Base-by-base conservation (phyloP, 2,797 vertebrate species). In the Acanthurus lineatus region DNA sequence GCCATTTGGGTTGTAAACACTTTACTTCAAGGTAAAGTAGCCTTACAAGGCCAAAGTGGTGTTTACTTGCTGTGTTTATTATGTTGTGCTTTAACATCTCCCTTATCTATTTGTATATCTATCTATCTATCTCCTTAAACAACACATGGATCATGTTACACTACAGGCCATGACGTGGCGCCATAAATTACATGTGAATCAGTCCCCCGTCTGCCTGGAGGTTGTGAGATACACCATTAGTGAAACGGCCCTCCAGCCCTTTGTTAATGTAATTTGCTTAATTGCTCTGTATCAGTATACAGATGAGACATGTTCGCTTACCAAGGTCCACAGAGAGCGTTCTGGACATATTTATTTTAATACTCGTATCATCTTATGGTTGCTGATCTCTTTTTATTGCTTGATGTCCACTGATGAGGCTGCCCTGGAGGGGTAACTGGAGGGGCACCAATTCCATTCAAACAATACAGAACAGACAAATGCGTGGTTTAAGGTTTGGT, bases 221-320 rank as follows among this genome's bases (percentile, higher is more conserved):
- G 92, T 94, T 84, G 77, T 68, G 87, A 84, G 91, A 90, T 88
- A 82, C 84, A 80, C 88, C 89, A 94, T 96, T 94, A 93, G 91
- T 77, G 63, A 84, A 89, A 91, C 73, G 78, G 90, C 90, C 93
- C 92, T 85, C 73, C 80, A 86, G 93, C 90, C 93, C 91, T 93
- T 94, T 93, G 91, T 94, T 95, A 92, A 87, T 94, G 91, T 88
- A 92, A 95, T 95, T 94, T 94, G 86, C 92, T 92, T 94, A 95
- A 95, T 95, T 94, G 93, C 93, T 90, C 83, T 61, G 62, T 91
- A 93, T 94, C 91, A 88, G 91, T 91, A 79, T 86, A 90, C 92
- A 83, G 82, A 93, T 86, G 90, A 94, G 93, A 92, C 88, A 73
- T 44, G 82, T 88, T 91, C 52, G 82, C 88, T 72, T 54, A 57